Evolutionary conservation across 2,888 invertebrate genomes (phyloP), one percentile per base, ranked within the genome.

Genomic region (Rhyacophila evoluta): DNA sequence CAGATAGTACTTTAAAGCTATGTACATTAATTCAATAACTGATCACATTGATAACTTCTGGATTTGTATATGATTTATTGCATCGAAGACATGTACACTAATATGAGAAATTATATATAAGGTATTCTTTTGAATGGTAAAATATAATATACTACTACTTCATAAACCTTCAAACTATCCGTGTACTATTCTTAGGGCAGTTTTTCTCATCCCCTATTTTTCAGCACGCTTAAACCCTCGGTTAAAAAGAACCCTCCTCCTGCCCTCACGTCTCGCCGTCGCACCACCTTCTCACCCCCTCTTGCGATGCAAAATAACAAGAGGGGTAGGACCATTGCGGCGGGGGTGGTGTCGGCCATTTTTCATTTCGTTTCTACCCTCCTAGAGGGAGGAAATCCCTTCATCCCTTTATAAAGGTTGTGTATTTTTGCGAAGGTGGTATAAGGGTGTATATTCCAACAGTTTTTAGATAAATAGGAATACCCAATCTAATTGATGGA

Each of bases 221-320:
- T 81, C 74, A 79, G 79, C 81, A 81, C 78, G 80, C 80, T 80
- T 79, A 79, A 72, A 69, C 79, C 80, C 72, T 75, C 78, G 74
- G 55, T 55, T 55, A 55, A 78, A 74, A 28, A 74, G 36, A 55
- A 69, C 27, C 33, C 67, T 19, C 75, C 75, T 74, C 25, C 71
- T 38, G 38, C 55, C 55, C 55, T 55, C 73, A 37, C 79, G 36
- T 74, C 68, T 55, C 74, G 25, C 69, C 69, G 12, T 69, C 69
- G 25, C 72, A 37, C 77, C 68, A 73, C 74, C 29, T 72, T 69
- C 37, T 72, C 75, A 37, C 69, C 68, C n/a, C 68, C 55, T 75
- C 71, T 75, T 39, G 70, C 74, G 68, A 55, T 74, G 78, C 79
- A 81, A 80, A 81, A 81, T 81, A 81, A 81, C 81, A 80, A 81